Conservation (phyloP, 2,113 vertebrate genomes). For the Scytalopus superciliaris region DNA sequence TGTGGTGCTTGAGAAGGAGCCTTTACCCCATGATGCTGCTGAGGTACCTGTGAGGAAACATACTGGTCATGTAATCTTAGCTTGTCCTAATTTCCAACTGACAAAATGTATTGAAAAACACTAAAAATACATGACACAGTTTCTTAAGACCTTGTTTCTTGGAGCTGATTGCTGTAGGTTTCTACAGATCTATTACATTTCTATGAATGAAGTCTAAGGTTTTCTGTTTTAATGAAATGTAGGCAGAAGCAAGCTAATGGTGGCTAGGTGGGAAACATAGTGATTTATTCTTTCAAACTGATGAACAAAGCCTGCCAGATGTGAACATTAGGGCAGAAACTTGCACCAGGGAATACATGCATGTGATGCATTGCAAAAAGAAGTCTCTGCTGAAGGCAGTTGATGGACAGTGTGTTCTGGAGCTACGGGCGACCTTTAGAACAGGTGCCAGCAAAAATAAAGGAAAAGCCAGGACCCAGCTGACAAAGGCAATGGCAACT, state of each 20-base stretch:
- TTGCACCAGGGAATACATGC: background rate
- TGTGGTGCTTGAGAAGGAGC: background rate
- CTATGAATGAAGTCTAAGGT: background rate
- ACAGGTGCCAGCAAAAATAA: constrained; percentile 23
- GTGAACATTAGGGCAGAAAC: background rate
- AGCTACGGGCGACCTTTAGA: background rate
- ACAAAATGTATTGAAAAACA: background rate
- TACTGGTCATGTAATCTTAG: background rate
- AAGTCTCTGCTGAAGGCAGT: background rate
- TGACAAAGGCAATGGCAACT: constrained; percentile 2
- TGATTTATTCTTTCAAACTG: background rate
- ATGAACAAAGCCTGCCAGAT: background rate
- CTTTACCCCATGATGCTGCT: background rate
- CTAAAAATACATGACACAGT: background rate
- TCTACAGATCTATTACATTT: background rate
- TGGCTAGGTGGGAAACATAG: background rate
- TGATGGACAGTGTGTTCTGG: background rate
- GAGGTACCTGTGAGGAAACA: background rate
- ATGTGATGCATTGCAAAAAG: background rate
- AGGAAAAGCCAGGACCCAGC: constrained; percentile 11
- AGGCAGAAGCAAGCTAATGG: background rate
- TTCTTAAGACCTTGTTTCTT: background rate
- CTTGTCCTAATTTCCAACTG: constrained; percentile 5
- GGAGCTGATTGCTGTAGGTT: background rate
- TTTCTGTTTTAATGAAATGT: background rate